Conservation (phyloP, 2,888 invertebrate species). For the Pollenia labialis region DNA sequence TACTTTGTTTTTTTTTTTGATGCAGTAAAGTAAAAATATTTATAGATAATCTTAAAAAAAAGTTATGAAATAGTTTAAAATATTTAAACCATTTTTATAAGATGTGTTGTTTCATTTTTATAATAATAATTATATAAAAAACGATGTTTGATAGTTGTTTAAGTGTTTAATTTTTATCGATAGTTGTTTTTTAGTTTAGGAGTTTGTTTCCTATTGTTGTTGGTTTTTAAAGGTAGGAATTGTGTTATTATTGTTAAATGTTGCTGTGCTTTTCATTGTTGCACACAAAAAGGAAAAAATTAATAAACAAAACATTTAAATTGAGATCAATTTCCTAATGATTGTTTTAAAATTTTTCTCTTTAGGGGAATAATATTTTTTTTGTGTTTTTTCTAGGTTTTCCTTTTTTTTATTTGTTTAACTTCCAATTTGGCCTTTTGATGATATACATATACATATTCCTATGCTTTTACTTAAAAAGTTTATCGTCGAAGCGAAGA, state of each 20-base stretch:
- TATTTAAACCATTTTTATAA: constrained; percentile 41
- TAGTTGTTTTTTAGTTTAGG: constrained; percentile 4
- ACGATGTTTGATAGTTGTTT: not conserved
- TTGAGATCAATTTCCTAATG: constrained; percentile 75
- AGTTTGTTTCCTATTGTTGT: constrained; percentile 43
- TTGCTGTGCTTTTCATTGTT: constrained; percentile 34
- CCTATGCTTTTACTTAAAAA: constrained; percentile 10
- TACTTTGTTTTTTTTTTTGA: constrained; percentile 8
- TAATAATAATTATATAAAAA: constrained; percentile 11
- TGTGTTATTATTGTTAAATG: constrained; percentile 56
- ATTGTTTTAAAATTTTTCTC: constrained; percentile 50
- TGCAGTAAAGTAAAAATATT: constrained; percentile 34
- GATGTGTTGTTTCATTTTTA: constrained; percentile 3
- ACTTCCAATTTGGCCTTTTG: constrained; percentile 16
- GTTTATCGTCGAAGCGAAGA: not conserved
- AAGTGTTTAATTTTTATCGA: not conserved
- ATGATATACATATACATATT: not conserved
- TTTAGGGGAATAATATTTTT: constrained; percentile 35
- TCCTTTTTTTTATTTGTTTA: constrained; percentile 22
- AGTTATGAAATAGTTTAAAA: constrained; percentile 45
- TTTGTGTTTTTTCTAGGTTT: constrained; percentile 25
- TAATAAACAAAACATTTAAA: constrained; percentile 64
- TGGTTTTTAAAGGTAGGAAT: constrained; percentile 56
- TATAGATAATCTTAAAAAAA: constrained; percentile 14
- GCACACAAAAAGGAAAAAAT: constrained; percentile 70